Evolutionary conservation across 2,797 vertebrate genomes (phyloP).

Genomic region (Neosilurus hyrtlii): DNA sequence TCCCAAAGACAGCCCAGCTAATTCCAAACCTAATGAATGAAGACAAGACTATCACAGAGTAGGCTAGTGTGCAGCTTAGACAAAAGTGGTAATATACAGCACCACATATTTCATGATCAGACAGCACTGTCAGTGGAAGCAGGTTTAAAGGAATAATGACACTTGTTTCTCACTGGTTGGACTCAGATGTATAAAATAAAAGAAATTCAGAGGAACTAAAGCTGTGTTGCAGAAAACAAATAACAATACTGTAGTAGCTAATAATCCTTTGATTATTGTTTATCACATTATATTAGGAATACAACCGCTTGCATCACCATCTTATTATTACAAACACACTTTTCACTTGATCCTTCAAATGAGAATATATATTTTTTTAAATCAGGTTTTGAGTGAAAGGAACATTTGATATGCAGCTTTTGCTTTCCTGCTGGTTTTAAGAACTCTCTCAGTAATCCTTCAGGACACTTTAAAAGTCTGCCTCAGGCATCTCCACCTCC

Average conservation of each 20-base stretch:
- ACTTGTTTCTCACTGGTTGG: slow-evolving; percentile 28
- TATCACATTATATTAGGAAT: neutral
- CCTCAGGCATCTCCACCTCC: slow-evolving; percentile 29
- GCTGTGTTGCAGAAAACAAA: slow-evolving; percentile 4
- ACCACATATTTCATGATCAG: slow-evolving; percentile 32
- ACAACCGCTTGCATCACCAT: neutral
- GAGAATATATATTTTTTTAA: neutral
- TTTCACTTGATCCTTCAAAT: neutral
- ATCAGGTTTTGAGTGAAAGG: slow-evolving; percentile 1
- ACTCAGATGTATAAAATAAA: slow-evolving; percentile 3
- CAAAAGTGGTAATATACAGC: slow-evolving; percentile 32
- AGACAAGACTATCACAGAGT: slow-evolving; percentile 33
- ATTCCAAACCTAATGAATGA: slow-evolving; percentile 42
- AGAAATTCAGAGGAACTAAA: neutral
- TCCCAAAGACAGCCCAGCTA: slow-evolving; percentile 42
- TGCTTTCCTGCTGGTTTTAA: slow-evolving; percentile 12
- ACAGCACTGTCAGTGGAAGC: slow-evolving; percentile 29
- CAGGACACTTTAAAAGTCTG: slow-evolving; percentile 48
- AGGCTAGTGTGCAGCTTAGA: slow-evolving; percentile 30
- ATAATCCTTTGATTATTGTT: slow-evolving; percentile 4
- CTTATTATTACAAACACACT: neutral
- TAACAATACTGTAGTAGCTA: neutral
- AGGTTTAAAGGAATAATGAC: slow-evolving; percentile 33
- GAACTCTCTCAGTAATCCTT: slow-evolving; percentile 42
- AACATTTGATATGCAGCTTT: neutral